Conservation (phyloP, 2,888 invertebrate species). For the Idaea dimidiata region DNA sequence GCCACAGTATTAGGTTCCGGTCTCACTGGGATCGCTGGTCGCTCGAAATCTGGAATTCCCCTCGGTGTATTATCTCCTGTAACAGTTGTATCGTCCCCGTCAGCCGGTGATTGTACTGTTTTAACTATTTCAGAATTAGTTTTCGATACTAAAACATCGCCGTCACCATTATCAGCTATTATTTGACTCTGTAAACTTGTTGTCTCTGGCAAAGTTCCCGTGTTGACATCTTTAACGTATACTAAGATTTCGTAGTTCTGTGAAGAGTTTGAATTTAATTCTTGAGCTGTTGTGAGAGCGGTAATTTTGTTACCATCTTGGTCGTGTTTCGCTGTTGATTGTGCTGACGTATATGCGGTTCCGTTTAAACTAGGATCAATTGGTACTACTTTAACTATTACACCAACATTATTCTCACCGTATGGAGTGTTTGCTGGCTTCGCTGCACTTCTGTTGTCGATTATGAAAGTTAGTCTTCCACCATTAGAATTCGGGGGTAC, state of each 20-base stretch:
- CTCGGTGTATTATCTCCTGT: constrained; percentile 9
- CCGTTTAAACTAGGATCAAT: neutral
- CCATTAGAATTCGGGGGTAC: constrained; percentile 23
- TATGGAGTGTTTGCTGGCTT: constrained; percentile 6
- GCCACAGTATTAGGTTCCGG: neutral
- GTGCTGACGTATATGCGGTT: constrained; percentile 9
- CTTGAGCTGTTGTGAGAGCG: constrained; percentile 11
- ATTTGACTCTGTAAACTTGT: constrained; percentile 16
- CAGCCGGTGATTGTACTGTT: constrained; percentile 1
- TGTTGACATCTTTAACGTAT: constrained; percentile 8
- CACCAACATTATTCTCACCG: constrained; percentile 13
- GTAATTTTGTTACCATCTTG: constrained; percentile 8
- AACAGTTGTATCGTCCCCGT: constrained; percentile 16
- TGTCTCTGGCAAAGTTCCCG: constrained; percentile 3
- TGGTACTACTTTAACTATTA: constrained; percentile 12
- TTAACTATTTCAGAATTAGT: constrained; percentile 11
- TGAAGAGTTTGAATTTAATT: constrained; percentile 9
- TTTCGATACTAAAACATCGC: constrained; percentile 12
- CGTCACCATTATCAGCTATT: constrained; percentile 9
- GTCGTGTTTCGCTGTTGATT: constrained; percentile 9
- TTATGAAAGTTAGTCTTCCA: constrained; percentile 37
- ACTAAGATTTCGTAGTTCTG: constrained; percentile 11
- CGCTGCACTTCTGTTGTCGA: constrained; percentile 30
- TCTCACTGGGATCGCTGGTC: neutral
- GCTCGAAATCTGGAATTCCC: neutral